Conservation (phyloP, 2,888 invertebrate genomes). For the Ectemnius lituratus region DNA sequence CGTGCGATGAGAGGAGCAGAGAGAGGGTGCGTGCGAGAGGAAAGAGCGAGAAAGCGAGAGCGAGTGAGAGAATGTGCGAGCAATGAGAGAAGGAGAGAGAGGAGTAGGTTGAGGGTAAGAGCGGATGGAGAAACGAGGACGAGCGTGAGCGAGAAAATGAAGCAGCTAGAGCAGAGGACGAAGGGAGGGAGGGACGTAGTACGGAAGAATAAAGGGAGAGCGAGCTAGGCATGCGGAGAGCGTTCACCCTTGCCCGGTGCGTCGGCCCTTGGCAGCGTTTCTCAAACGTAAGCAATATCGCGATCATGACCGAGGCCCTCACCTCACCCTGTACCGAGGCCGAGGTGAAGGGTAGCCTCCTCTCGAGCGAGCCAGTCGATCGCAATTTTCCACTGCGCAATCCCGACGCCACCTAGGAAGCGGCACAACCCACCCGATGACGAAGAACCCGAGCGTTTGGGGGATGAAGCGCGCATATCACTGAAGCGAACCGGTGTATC, state of each 20-base stretch:
- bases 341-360: slow-evolving; percentile 9
- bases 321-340: slow-evolving; percentile 11
- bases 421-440: too few species aligned
- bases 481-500: too few species aligned
- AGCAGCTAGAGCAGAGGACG: slow-evolving; percentile 5
- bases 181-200: slow-evolving; percentile 21
- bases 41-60: neutral
- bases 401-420: too few species aligned
- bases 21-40: slow-evolving; percentile 28
- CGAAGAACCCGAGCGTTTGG: too few species aligned
- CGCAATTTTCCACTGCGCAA: neutral
- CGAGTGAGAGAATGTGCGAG: neutral
- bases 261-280: slow-evolving; percentile 73
- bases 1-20: slow-evolving; percentile 5
- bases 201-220: slow-evolving; percentile 19
- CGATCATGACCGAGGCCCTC: slow-evolving; percentile 39
- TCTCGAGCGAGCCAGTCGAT: neutral
- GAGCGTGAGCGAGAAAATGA: slow-evolving; percentile 8
- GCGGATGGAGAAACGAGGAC: slow-evolving; percentile 1
- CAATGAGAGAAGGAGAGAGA: neutral
- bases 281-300: slow-evolving; percentile 64
- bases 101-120: slow-evolving; percentile 2
- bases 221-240: slow-evolving; percentile 55
- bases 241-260: slow-evolving; percentile 73
- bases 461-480: too few species aligned